Percentiles rank a stretch among this genome's conserved stretches.
Evolutionary conservation across 1,140 invertebrate genomes (phyloP).

Genomic region (Episyrphus balteatus): DNA sequence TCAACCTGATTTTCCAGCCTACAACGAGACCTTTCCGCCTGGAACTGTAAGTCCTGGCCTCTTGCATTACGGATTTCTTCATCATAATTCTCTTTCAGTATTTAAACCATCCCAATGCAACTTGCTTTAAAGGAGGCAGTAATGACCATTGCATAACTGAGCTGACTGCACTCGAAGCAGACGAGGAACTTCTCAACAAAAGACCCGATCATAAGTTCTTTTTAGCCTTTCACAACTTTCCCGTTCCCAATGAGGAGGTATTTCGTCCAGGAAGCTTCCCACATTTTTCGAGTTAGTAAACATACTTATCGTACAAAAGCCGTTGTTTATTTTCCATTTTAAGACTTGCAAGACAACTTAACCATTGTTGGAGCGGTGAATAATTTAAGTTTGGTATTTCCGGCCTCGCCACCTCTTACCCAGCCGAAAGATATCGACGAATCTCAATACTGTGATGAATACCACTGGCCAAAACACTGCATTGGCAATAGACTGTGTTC

Average conservation of each 20-base stretch:
- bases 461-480: slow-evolving; percentile 7
- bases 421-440: slow-evolving; percentile 39
- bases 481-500: slow-evolving; percentile 10
- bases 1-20: slow-evolving; percentile 1
- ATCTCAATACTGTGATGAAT: slow-evolving; percentile 18
- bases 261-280: slow-evolving; percentile 4
- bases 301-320: not conserved
- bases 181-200: slow-evolving; percentile 1
- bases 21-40: not conserved
- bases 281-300: slow-evolving; percentile 6
- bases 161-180: slow-evolving; percentile 1
- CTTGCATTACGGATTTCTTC: not conserved
- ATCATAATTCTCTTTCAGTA: not conserved
- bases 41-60: slow-evolving; percentile 4
- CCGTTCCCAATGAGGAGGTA: slow-evolving; percentile 5
- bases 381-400: slow-evolving; percentile 47
- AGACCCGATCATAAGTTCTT: slow-evolving; percentile 8
- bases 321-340: not conserved
- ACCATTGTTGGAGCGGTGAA: slow-evolving; percentile 36
- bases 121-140: not conserved
- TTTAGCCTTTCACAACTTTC: slow-evolving; percentile 6
- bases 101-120: slow-evolving; percentile 7
- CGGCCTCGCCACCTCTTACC: slow-evolving; percentile 46
- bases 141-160: slow-evolving; percentile 6
- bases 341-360: slow-evolving; percentile 7